Evolutionary conservation across 2,888 invertebrate genomes (phyloP), one percentile per base, ranked within the genome.

Genomic region (Rhagium mordax): DNA sequence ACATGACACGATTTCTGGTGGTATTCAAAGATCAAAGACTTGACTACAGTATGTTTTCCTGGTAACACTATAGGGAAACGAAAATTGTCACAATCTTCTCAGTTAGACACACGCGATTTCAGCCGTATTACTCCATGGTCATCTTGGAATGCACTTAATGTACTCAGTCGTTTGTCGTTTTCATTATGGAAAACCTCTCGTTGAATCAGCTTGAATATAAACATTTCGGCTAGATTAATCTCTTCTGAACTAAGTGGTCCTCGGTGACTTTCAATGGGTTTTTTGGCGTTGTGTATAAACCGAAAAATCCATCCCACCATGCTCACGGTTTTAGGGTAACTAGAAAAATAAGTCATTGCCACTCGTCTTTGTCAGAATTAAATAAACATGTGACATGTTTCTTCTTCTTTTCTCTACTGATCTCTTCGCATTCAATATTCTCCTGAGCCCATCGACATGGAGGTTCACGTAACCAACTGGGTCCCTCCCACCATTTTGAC

Each of bases 401-500:
- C 24, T 72, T 53, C 53, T 53, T 53, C 20, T 13, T 53, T 21
- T 53, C 21, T 5, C 7, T 10, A 5, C 74, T 41, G 24, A 76
- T 68, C 27, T 71, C 72, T 15, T 65, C 70, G 49, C 21, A 68
- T 10, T 13, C 2, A 13, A 65, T 21, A 3, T 57, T 4, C 6
- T 70, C 51, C 48, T 49, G 60, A 2, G 74, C 57, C 69, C 72
- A 72, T 1, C 8, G 7, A 13, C 53, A 3, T 2, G 62, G 33
- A 10, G 70, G 84, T 84, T 4, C 57, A 16, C 8, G 83, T 84
- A 10, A 84, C 47, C 47, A 47, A 3, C 10, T 47, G 3, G 47
- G 47, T 3, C 4, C 8, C 47, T 80, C 76, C 85, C 83, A 85
- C 85, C 85, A 86, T 77, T 69, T 60, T 6, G 81, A 78, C 24